phyloP scores from a whole-genome alignment of 1,140 invertebrate genomes.

The Oncopeltus fasciatus region DNA sequence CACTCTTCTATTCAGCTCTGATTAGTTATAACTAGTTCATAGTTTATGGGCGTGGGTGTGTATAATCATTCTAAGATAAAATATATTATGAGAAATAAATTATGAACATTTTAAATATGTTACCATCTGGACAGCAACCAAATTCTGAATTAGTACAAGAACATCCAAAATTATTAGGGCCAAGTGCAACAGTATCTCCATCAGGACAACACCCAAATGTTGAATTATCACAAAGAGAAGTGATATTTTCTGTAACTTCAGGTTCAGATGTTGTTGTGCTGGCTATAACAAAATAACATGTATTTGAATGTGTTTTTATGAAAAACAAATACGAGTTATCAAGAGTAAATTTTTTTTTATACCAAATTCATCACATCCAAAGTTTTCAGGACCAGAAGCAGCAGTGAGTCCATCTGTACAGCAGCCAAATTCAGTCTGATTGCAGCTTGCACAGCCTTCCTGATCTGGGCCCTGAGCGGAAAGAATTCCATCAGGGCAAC shows the following conservation, averaged over 20 bases:
- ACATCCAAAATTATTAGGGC: slow-evolving; percentile 61
- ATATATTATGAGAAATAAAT: too few species aligned
- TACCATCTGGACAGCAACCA: slow-evolving; percentile 67
- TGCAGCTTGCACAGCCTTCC: slow-evolving; percentile 46
- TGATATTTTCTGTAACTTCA: slow-evolving; percentile 23
- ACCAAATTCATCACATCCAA: slow-evolving; percentile 40
- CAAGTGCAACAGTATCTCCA: slow-evolving; percentile 22
- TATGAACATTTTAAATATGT: neutral
- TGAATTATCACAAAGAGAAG: slow-evolving; percentile 28
- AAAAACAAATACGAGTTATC: too few species aligned
- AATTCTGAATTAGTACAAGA: slow-evolving; percentile 59
- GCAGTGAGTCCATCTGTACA: slow-evolving; percentile 48
- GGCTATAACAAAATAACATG: too few species aligned
- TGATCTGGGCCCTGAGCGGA: slow-evolving; percentile 40
- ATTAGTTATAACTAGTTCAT: too few species aligned
- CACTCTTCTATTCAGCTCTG: too few species aligned
- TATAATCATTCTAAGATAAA: too few species aligned
- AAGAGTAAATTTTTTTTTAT: neutral
- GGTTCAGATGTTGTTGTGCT: neutral
- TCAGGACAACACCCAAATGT: slow-evolving; percentile 49
- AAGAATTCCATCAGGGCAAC: slow-evolving; percentile 49
- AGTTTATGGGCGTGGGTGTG: too few species aligned
- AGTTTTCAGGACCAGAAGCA: slow-evolving; percentile 39
- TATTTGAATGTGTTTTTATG: neutral
- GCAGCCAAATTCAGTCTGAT: slow-evolving; percentile 56